These are phyloP conservation scores for Patella depressa DNA, from an alignment of 2,888 invertebrate genomes.

Conservation along the genomic window DNA sequence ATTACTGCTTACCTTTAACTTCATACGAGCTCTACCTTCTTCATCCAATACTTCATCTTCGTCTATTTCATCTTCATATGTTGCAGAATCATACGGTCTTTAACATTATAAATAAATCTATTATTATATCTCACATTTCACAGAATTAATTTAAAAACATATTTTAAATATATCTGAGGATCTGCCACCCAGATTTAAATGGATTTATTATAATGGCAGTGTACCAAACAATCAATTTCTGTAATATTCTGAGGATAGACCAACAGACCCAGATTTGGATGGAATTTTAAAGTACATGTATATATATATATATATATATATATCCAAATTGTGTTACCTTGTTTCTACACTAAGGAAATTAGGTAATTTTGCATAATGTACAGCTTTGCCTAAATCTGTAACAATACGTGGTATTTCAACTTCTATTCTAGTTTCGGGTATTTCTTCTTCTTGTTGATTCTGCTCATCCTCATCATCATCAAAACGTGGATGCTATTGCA, in stretches of 20 bases:
- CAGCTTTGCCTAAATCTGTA: conserved; percentile 83
- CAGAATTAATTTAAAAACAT: too few species aligned
- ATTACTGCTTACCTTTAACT: conserved; percentile 70
- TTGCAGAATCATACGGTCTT: conserved; percentile 92
- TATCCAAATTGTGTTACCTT: conserved; percentile 61
- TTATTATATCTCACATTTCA: too few species aligned
- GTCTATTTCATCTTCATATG: conserved; percentile 98
- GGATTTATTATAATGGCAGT: too few species aligned
- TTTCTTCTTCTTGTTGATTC: conserved; percentile 80
- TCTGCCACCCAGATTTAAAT: too few species aligned
- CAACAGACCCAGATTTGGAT: too few species aligned
- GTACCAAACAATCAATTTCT: too few species aligned
- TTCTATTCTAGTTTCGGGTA: conserved; percentile 94
- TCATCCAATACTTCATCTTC: conserved; percentile 98
- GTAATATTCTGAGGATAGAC: too few species aligned
- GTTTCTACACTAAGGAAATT: conserved; percentile 99
- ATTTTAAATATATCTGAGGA: too few species aligned
- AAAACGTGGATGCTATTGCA: conserved; percentile 24
- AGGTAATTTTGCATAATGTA: conserved; percentile 96
- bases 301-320: too few species aligned
- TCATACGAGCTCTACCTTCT: conserved; percentile 88
- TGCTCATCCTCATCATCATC: conserved; percentile 70
- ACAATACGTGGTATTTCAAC: conserved; percentile 96
- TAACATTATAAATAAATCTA: conserved; percentile 20
- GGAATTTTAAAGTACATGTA: too few species aligned